phyloP scores from a whole-genome alignment of 2,888 invertebrate genomes.

The Phengaris alcon region DNA sequence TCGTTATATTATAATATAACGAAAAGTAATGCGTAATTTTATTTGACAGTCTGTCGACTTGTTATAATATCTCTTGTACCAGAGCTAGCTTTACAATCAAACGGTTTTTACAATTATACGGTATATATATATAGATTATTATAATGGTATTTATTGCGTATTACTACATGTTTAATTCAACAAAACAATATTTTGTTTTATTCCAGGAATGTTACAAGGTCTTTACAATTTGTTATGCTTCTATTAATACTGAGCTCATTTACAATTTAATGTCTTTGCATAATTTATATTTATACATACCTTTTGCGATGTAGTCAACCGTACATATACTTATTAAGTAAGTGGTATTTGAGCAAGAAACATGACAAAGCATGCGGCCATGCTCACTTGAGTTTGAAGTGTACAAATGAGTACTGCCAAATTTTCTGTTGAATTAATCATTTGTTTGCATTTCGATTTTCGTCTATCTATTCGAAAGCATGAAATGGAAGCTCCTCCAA shows the following conservation, averaged over 20 bases:
- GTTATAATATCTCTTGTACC: too few species aligned
- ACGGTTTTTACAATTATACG: too few species aligned
- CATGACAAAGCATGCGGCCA: neutral
- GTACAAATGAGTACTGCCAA: neutral
- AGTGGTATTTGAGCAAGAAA: neutral
- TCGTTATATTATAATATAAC: too few species aligned
- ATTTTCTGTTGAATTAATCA: neutral
- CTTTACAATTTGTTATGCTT: slow-evolving; percentile 23
- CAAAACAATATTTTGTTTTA: slow-evolving; percentile 1
- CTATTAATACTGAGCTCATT: slow-evolving; percentile 21
- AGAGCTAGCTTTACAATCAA: too few species aligned
- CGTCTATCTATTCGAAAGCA: neutral
- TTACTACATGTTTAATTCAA: neutral
- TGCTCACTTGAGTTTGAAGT: neutral
- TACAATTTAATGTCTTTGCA: slow-evolving; percentile 24
- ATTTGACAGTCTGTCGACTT: too few species aligned
- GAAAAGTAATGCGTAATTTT: too few species aligned
- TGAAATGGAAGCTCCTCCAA: neutral
- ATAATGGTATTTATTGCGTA: neutral
- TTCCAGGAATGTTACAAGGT: slow-evolving; percentile 18
- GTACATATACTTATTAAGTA: neutral
- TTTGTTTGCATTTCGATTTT: neutral
- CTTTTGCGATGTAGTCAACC: neutral
- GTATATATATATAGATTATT: too few species aligned
- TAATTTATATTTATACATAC: slow-evolving; percentile 23